phyloP scores from a whole-genome alignment of 37 sponge, comb jelly and placozoan genomes.

The Beroe forskalii region DNA sequence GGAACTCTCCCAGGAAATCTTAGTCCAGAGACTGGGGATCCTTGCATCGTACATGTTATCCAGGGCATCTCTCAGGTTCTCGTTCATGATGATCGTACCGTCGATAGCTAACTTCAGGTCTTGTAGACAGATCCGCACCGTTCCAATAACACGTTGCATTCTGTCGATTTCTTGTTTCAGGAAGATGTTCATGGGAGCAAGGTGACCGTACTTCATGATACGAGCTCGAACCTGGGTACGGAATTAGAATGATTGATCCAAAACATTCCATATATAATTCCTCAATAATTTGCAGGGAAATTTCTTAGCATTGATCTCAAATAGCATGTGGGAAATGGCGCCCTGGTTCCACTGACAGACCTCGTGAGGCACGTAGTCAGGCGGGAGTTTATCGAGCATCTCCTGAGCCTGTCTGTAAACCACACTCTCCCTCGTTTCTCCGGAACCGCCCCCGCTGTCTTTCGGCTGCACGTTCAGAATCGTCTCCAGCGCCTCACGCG shows the following conservation, averaged over 20 bases:
- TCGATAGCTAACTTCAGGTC: slow-evolving; percentile 97
- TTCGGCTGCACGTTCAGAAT: slow-evolving; percentile 66
- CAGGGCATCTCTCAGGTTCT: slow-evolving; percentile 92
- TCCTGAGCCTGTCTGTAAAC: slow-evolving; percentile 85
- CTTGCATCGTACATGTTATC: slow-evolving; percentile 96
- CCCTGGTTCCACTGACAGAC: slow-evolving; percentile 61
- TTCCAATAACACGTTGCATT: slow-evolving; percentile 94
- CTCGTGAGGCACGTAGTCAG: slow-evolving; percentile 94
- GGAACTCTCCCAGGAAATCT: slow-evolving; percentile 96
- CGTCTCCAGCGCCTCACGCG: slow-evolving; percentile 56
- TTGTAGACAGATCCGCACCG: slow-evolving; percentile 71
- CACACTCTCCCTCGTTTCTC: slow-evolving; percentile 96
- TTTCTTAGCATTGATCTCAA: too few relatives aligned
- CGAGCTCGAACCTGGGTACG: slow-evolving; percentile 78
- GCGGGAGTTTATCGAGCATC: slow-evolving; percentile 94
- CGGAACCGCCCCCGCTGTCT: slow-evolving; percentile 79
- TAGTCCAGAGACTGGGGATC: slow-evolving; percentile 84
- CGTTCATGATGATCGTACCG: slow-evolving; percentile 99
- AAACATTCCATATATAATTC: too few relatives aligned
- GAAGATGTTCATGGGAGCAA: slow-evolving; percentile 99
- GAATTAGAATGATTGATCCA: too few relatives aligned
- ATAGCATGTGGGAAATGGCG: not conserved
- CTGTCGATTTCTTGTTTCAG: slow-evolving; percentile 97
- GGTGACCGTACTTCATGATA: slow-evolving; percentile 89
- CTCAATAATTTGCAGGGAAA: too few relatives aligned